Conservation (phyloP, 2,797 vertebrate genomes). For the Cossypha polioptera region DNA sequence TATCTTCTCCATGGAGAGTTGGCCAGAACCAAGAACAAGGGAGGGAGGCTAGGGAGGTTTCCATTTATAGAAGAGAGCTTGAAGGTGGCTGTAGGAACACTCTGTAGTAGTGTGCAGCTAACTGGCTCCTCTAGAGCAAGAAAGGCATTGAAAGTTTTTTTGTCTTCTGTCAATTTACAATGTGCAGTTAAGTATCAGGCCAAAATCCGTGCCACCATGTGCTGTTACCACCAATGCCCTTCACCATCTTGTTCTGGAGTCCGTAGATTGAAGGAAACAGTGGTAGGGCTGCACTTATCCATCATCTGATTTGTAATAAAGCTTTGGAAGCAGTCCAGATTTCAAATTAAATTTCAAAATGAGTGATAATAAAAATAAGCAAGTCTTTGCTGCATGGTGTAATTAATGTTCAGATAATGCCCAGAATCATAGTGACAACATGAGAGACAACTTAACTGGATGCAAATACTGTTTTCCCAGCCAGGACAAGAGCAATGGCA, state of each 20-base stretch:
- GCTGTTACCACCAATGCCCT: neutral
- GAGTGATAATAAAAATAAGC: neutral
- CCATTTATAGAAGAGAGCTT: neutral
- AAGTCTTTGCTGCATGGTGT: fast-evolving
- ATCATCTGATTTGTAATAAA: neutral
- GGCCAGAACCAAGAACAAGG: neutral
- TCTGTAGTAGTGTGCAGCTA: neutral
- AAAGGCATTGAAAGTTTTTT: neutral
- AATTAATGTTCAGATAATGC: neutral
- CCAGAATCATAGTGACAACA: neutral
- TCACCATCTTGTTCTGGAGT: neutral
- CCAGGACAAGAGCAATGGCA: neutral
- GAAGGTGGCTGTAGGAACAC: neutral
- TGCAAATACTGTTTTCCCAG: neutral
- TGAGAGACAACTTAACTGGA: neutral
- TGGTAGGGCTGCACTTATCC: neutral
- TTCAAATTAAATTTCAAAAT: neutral
- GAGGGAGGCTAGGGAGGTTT: neutral
- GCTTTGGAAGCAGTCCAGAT: neutral
- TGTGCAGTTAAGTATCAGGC: neutral
- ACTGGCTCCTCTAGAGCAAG: neutral
- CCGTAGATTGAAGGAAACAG: neutral
- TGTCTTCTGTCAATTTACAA: neutral
- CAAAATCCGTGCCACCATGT: fast-evolving
- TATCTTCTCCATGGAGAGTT: neutral